A percentile compares a stretch with the other conserved stretches of the same genome.
Conservation (phyloP, 2,888 invertebrate species). For the Lithophane ornitopus region DNA sequence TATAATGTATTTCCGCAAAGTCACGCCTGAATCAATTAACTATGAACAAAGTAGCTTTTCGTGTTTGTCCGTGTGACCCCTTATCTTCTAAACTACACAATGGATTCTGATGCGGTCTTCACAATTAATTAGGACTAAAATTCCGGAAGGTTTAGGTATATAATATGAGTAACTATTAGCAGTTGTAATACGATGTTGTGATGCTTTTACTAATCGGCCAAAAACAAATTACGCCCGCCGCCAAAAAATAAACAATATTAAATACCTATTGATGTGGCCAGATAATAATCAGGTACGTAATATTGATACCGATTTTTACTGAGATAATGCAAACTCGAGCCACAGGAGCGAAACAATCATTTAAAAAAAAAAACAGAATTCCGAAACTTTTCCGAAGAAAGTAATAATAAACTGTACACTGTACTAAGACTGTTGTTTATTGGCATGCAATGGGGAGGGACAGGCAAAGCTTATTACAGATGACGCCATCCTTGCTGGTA, state of each 20-base stretch:
- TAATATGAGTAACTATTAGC: background rate
- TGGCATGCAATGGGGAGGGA: too few relatives aligned
- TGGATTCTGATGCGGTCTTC: background rate
- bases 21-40: too few relatives aligned
- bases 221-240: background rate
- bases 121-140: background rate
- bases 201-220: background rate
- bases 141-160: background rate
- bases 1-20: too few relatives aligned
- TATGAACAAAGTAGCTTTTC: background rate
- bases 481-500: background rate
- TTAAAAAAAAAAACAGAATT: background rate
- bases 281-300: conserved; percentile 1
- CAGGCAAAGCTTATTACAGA: background rate
- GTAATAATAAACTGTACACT: background rate
- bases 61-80: background rate
- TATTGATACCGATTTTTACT: conserved; percentile 12
- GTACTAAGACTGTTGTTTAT: background rate
- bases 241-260: conserved; percentile 11
- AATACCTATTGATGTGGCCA: conserved; percentile 24
- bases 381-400: conserved; percentile 10
- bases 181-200: background rate
- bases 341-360: conserved; percentile 2
- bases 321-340: background rate
- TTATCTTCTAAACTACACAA: background rate